Evolutionary conservation across 1,140 invertebrate genomes (phyloP).

Genomic region (Holotrichia oblita): DNA sequence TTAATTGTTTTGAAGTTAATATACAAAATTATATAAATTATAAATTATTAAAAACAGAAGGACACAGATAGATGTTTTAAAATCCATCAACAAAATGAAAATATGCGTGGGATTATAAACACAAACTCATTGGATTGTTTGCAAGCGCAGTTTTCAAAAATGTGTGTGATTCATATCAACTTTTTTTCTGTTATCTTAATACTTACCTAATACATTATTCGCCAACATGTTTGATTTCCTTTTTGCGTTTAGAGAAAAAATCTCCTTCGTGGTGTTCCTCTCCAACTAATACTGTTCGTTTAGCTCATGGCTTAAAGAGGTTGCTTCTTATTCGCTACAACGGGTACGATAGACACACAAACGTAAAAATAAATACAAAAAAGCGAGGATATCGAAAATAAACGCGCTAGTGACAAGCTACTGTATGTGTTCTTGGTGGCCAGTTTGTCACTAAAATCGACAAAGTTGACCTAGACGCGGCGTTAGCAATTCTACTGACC

Average conservation of each 20-base stretch:
- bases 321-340: background rate
- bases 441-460: constrained; percentile 23
- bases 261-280: background rate
- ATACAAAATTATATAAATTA: no score
- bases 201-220: constrained; percentile 23
- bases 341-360: constrained; percentile 4
- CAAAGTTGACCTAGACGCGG: constrained; percentile 35
- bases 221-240: constrained; percentile 18
- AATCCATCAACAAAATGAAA: constrained; percentile 4
- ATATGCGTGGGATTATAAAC: background rate
- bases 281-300: background rate
- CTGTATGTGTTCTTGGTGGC: background rate
- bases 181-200: no score
- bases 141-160: no score
- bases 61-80: background rate
- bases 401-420: constrained; percentile 19
- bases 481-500: constrained; percentile 26
- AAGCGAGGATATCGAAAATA: background rate
- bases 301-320: background rate
- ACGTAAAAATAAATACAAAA: constrained; percentile 11
- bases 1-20: background rate
- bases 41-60: no score
- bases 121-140: background rate
- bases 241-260: background rate
- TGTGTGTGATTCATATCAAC: no score